Percentiles rank a stretch among this genome's conserved stretches.
Evolutionary conservation across 2,888 invertebrate genomes (phyloP).

Genomic region (Patella pellucida): DNA sequence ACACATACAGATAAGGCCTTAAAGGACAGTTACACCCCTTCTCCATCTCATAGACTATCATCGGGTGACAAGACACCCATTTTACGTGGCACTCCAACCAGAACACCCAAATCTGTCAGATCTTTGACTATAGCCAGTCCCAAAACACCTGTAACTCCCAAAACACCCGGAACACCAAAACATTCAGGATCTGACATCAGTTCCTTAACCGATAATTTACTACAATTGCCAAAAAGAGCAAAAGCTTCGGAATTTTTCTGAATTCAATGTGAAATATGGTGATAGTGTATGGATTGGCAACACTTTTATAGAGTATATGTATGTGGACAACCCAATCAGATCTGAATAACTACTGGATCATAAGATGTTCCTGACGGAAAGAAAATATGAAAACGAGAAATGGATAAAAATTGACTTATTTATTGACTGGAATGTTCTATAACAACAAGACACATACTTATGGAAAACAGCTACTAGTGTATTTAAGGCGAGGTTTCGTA

Average conservation of each 20-base stretch:
- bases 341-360: too few relatives aligned
- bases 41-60: conserved; percentile 67
- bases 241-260: conserved; percentile 75
- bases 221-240: conserved; percentile 78
- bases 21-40: conserved; percentile 76
- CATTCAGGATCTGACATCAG: conserved; percentile 71
- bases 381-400: too few relatives aligned
- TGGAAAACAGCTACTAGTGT: too few relatives aligned
- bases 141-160: conserved; percentile 33
- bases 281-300: too few relatives aligned
- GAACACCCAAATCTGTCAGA: conserved; percentile 42
- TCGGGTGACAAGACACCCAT: conserved; percentile 56
- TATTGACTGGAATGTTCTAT: too few relatives aligned
- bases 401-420: too few relatives aligned
- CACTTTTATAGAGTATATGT: too few relatives aligned
- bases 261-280: too few relatives aligned
- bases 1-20: conserved; percentile 74
- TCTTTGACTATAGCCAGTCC: conserved; percentile 34
- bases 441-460: too few relatives aligned
- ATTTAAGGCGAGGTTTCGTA: too few relatives aligned
- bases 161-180: conserved; percentile 38
- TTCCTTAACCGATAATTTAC: conserved; percentile 84
- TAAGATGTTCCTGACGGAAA: too few relatives aligned
- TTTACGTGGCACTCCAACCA: conserved; percentile 46
- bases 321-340: too few relatives aligned